Evolutionary conservation across 2,888 invertebrate genomes (phyloP), one percentile per base, ranked within the genome.

Genomic region (Aphidius colemani): DNA sequence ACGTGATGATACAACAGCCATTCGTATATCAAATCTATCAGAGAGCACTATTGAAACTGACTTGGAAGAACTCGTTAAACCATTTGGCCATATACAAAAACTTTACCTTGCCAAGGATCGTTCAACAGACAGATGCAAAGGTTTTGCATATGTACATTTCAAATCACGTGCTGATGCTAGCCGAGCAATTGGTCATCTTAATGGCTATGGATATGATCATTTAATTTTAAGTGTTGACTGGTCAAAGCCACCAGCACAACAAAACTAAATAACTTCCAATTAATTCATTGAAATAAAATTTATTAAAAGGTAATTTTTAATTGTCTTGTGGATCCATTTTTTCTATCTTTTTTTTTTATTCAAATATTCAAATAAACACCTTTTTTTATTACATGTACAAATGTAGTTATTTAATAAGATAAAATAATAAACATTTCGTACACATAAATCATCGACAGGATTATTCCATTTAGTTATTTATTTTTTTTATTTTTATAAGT

Each of bases 121-220:
- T 83, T 86, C 86, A 1, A 92, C 92, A 70, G 93, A 93, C 8
- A 85, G 88, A n/a, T 94, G 94, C 84, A 94, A 96, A 87, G 98
- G 98, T 66, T 99, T 98, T 84, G 98, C 98, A 10, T 99, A 98
- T 82, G 95, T 99, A 66, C 98, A 98, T 78, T 99, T 96, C 85
- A 94, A 94, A 82, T 90, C 90, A 74, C 88, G 92, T 74, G 90
- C 91, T 74, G 95, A 96, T 84, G 98, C 98, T 51, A 93, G 94
- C 6, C 89, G 92, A 74, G 99, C 99, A 64, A 97, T 99, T 77
- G 86, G 89, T 66, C 88, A 88, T 60, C 87, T 98, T 10, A 92
- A 97, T 78, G 97, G 97, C 0, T 93, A 94, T 80, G 97, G 98
- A 68, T 98, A 97, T 81, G 98, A 98, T 84, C 98, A 99, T 85